These are phyloP conservation scores for Leptinotarsa tumamoca DNA, from an alignment of 2,888 invertebrate genomes.

Conservation along the genomic window DNA sequence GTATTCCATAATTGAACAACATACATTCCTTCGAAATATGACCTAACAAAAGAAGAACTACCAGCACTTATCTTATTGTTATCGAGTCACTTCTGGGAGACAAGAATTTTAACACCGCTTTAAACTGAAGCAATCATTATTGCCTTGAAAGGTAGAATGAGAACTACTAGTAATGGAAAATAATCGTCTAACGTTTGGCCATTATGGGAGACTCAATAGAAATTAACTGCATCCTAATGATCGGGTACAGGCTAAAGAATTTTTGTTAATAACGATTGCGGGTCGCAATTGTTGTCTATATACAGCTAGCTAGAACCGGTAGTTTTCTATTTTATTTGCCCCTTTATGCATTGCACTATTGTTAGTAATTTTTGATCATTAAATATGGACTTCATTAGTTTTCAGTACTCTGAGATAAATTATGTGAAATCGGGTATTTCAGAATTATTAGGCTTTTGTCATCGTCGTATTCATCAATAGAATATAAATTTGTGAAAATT, in stretches of 20 bases:
- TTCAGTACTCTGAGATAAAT: too few species aligned
- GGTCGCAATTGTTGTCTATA: background rate
- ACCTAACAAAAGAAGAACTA: constrained; percentile 15
- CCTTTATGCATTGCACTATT: too few species aligned
- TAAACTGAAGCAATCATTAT: constrained; percentile 16
- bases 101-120: constrained; percentile 17
- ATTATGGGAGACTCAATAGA: constrained; percentile 20
- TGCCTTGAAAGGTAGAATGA: constrained; percentile 17
- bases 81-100: constrained; percentile 4
- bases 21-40: background rate
- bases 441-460: too few species aligned
- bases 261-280: background rate
- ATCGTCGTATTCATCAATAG: too few species aligned
- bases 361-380: too few species aligned
- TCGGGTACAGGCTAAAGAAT: background rate
- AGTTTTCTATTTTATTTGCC: background rate
- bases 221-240: constrained; percentile 10
- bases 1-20: constrained; percentile 6
- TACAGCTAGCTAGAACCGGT: background rate
- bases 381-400: too few species aligned
- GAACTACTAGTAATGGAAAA: constrained; percentile 21
- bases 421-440: too few species aligned
- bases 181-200: constrained; percentile 19
- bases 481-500: too few species aligned
- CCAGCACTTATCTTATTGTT: constrained; percentile 14